A percentile compares a stretch with the other conserved stretches of the same genome.
Conservation (phyloP, 2,888 invertebrate species). For the Cryptocephalus moraei region DNA sequence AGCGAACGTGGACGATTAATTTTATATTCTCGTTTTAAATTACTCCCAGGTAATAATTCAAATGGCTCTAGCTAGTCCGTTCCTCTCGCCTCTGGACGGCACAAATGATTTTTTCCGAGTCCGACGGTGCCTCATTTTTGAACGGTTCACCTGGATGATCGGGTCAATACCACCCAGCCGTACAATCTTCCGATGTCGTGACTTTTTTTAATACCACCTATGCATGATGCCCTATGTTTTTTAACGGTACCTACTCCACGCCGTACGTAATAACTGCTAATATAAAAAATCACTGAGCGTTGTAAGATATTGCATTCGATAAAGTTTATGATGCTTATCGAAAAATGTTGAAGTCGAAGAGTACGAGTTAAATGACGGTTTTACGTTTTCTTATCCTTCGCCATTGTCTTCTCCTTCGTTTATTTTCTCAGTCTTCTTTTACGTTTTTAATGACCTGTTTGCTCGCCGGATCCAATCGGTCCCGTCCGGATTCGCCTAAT, state of each 20-base stretch:
- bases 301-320: background rate
- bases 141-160: conserved; percentile 36
- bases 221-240: conserved; percentile 15
- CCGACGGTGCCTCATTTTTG: conserved; percentile 29
- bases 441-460: too few species aligned
- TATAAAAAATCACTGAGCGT: background rate
- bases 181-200: conserved; percentile 27
- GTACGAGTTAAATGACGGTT: background rate
- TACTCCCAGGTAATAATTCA: too few species aligned
- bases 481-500: too few species aligned
- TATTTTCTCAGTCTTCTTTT: too few species aligned
- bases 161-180: conserved; percentile 34
- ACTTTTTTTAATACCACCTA: conserved; percentile 24
- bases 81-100: too few species aligned
- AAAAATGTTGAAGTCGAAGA: background rate
- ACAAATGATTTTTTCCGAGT: too few species aligned
- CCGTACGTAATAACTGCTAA: background rate
- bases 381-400: too few species aligned
- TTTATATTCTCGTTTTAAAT: too few species aligned
- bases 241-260: conserved; percentile 11
- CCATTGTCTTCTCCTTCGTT: too few species aligned
- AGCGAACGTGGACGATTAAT: too few species aligned
- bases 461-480: too few species aligned
- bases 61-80: too few species aligned
- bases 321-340: background rate